phyloP scores from a whole-genome alignment of 2,888 invertebrate species.

The Eueremaeus valkanovi region DNA sequence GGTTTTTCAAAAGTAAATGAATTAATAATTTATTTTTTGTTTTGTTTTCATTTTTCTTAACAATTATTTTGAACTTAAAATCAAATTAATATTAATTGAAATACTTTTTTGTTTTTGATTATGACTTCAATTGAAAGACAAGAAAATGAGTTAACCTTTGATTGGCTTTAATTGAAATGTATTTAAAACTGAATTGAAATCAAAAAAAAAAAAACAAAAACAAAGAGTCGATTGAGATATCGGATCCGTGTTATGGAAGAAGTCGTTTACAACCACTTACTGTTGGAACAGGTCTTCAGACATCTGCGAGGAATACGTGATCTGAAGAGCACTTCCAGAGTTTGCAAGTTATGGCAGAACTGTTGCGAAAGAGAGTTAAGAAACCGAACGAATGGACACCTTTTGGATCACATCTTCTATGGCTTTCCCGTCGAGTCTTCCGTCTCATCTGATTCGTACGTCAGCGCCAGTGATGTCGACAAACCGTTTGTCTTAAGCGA shows the following conservation, averaged over 20 bases:
- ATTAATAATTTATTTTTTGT: no score
- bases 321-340: neutral
- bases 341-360: constrained; percentile 22
- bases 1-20: no score
- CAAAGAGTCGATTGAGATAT: neutral
- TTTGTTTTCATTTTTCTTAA: no score
- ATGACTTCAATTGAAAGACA: no score
- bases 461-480: neutral
- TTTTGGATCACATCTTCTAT: constrained; percentile 14
- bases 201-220: no score
- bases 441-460: neutral
- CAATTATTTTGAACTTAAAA: no score
- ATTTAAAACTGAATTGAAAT: no score
- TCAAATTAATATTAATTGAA: no score
- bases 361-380: neutral
- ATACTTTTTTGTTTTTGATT: no score
- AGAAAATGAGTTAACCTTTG: no score
- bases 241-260: neutral
- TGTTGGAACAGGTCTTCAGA: constrained; percentile 5
- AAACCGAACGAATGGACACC: neutral
- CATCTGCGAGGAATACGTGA: neutral
- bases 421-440: neutral
- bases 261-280: constrained; percentile 12
- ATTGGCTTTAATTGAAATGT: no score
- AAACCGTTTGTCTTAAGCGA: constrained; percentile 18